Conservation (phyloP, 2,888 invertebrate genomes). For the Pseudeuparius sepicola region DNA sequence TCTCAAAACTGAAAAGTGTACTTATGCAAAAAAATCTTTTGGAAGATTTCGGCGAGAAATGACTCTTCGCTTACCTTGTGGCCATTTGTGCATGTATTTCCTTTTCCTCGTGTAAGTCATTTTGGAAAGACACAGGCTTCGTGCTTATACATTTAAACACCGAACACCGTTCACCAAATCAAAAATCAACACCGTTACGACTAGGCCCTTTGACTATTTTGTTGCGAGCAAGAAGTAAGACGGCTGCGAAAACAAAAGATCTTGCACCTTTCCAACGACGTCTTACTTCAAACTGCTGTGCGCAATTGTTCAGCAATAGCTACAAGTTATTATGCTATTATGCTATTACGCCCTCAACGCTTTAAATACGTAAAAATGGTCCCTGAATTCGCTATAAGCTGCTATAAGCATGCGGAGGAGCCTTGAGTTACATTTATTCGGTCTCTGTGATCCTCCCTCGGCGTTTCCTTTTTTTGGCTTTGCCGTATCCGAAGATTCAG, state of each 20-base stretch:
- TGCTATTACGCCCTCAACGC: constrained; percentile 41
- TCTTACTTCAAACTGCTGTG: constrained; percentile 38
- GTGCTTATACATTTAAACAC: constrained; percentile 32
- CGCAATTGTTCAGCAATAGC: constrained; percentile 40
- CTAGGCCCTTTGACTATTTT: no score
- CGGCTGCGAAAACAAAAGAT: constrained; percentile 16
- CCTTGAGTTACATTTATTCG: constrained; percentile 36
- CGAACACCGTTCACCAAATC: no score
- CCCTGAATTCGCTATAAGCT: constrained; percentile 36
- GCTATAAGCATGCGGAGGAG: constrained; percentile 32
- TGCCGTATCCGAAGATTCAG: no score
- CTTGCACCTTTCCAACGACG: constrained; percentile 34
- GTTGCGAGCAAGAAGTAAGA: no score
- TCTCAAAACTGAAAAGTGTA: no score
- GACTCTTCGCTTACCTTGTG: constrained; percentile 37
- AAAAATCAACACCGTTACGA: no score
- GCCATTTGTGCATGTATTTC: constrained; percentile 37
- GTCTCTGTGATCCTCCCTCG: no score
- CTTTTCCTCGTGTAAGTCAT: constrained; percentile 28
- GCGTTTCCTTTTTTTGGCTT: no score
- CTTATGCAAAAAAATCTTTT: no score
- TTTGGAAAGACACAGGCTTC: constrained; percentile 31
- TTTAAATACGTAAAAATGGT: constrained; percentile 40
- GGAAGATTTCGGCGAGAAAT: no score
- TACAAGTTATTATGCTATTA: constrained; percentile 40